Evolutionary conservation across 2,888 invertebrate genomes (phyloP).

Genomic region (Spialia ferax): DNA sequence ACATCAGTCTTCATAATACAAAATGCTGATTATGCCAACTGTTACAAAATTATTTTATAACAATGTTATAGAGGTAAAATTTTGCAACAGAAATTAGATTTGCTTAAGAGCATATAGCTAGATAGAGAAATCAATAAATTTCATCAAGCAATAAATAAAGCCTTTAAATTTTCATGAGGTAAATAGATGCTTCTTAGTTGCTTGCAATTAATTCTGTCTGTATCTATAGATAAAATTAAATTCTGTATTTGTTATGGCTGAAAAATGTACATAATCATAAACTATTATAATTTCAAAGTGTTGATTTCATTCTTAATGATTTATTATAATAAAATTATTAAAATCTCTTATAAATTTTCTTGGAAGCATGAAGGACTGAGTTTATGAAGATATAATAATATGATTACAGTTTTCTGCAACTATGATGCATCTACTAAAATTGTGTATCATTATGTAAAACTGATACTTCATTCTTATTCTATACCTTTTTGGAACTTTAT

Average conservation of each 20-base stretch:
- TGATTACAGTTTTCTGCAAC: conserved; percentile 31
- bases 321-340: not conserved
- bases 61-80: conserved; percentile 29
- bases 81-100: conserved; percentile 21
- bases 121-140: conserved; percentile 58
- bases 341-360: conserved; percentile 12
- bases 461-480: conserved; percentile 4
- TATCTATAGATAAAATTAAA: conserved; percentile 35
- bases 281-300: not conserved
- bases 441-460: conserved; percentile 30
- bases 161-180: conserved; percentile 43
- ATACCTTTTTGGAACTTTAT: no score
- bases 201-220: conserved; percentile 43
- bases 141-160: conserved; percentile 53
- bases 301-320: not conserved
- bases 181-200: conserved; percentile 41
- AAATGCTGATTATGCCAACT: conserved; percentile 65
- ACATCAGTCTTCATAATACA: conserved; percentile 81
- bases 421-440: conserved; percentile 36
- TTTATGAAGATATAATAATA: conserved; percentile 23
- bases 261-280: conserved; percentile 23
- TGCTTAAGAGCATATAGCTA: conserved; percentile 47
- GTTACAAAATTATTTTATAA: conserved; percentile 53
- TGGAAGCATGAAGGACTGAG: conserved; percentile 40
- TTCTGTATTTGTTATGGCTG: conserved; percentile 11